These are phyloP conservation scores for Mesitornis unicolor DNA, from an alignment of 2,113 vertebrate species.

Conservation along the genomic window DNA sequence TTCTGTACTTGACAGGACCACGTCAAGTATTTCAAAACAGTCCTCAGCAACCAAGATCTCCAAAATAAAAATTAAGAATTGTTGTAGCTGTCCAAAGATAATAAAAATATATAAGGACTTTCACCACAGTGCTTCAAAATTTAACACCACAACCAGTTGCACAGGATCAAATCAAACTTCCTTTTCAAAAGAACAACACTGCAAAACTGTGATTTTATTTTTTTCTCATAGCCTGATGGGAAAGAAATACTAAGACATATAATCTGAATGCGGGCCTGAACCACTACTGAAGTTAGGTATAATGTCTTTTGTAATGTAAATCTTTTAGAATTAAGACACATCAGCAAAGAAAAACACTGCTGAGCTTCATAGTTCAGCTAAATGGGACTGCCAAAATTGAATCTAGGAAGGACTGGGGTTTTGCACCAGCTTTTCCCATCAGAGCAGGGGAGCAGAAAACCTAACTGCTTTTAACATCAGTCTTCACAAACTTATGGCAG, in stretches of 20 bases:
- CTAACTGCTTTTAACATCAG: not conserved
- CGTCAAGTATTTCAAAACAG: not conserved
- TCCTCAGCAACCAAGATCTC: not conserved
- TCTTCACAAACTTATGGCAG: not conserved
- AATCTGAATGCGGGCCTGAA: not conserved
- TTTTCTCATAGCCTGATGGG: not conserved
- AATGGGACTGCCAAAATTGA: not conserved
- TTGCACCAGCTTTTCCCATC: not conserved
- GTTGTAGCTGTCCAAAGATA: not conserved
- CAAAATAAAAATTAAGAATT: not conserved
- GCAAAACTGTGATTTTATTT: not conserved
- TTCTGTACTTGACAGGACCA: not conserved
- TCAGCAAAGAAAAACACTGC: not conserved
- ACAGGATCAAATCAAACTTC: not conserved
- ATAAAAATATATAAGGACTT: not conserved
- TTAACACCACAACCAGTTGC: not conserved
- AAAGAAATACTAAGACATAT: not conserved
- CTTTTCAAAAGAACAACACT: not conserved
- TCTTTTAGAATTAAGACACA: not conserved
- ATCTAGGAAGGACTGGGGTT: fast-evolving
- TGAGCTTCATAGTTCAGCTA: not conserved
- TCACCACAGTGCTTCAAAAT: not conserved
- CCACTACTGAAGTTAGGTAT: not conserved
- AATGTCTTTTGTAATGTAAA: not conserved
- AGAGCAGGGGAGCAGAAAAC: not conserved